Percentiles rank a stretch among this genome's conserved stretches.
Conservation (phyloP, 2,888 invertebrate genomes). For the Rutpela maculata region DNA sequence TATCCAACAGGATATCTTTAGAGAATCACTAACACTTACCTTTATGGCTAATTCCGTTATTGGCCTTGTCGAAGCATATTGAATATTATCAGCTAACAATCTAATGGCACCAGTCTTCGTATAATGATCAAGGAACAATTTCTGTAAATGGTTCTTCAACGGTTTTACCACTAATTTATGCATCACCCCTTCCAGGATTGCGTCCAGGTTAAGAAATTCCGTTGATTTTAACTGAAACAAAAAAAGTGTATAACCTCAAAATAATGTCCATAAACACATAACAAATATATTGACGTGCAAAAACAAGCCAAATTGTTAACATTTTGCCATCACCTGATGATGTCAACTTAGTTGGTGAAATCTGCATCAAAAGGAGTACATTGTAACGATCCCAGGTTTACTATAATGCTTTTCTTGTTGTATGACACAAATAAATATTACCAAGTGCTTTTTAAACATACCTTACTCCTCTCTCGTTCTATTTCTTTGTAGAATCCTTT, state of each 20-base stretch:
- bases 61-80: slow-evolving; percentile 81
- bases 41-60: slow-evolving; percentile 83
- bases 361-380: too few species aligned
- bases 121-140: slow-evolving; percentile 92
- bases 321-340: too few species aligned
- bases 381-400: not conserved
- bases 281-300: too few species aligned
- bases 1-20: too few species aligned
- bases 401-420: not conserved
- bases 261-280: not conserved
- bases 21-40: slow-evolving; percentile 70
- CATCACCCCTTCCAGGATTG: slow-evolving; percentile 95
- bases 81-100: slow-evolving; percentile 83
- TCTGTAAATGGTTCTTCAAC: slow-evolving; percentile 88
- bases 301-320: too few species aligned
- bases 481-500: slow-evolving; percentile 94
- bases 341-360: too few species aligned
- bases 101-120: slow-evolving; percentile 84
- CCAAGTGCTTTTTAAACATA: slow-evolving; percentile 66
- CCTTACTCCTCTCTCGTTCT: slow-evolving; percentile 88
- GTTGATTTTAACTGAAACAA: slow-evolving; percentile 84
- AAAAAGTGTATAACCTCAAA: slow-evolving; percentile 35
- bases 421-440: not conserved
- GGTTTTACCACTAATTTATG: slow-evolving; percentile 93
- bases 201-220: slow-evolving; percentile 96